Evolutionary conservation across 2,113 vertebrate genomes (phyloP).

Genomic region (Oryzias melastigma): DNA sequence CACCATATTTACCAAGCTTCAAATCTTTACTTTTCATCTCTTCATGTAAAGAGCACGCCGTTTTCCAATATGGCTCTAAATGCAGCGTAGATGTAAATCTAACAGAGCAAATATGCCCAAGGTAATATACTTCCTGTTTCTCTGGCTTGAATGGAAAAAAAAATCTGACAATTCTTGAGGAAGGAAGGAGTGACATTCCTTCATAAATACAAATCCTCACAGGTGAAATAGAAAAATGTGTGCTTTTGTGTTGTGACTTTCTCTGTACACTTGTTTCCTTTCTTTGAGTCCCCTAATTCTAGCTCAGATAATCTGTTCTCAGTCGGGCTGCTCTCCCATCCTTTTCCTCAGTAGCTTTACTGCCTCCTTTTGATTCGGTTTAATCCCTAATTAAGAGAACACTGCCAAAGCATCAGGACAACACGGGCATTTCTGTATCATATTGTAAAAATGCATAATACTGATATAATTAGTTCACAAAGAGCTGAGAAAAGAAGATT

Average conservation of each 20-base stretch:
- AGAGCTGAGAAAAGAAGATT: slow-evolving; percentile 8
- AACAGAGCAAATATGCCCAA: not conserved
- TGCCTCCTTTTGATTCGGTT: slow-evolving; percentile 54
- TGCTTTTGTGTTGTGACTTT: slow-evolving; percentile 30
- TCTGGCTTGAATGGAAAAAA: no score
- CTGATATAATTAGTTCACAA: slow-evolving; percentile 26
- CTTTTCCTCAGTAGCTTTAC: slow-evolving; percentile 48
- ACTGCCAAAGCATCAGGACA: slow-evolving; percentile 44
- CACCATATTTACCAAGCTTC: not conserved
- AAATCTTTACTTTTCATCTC: not conserved
- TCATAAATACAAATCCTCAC: not conserved
- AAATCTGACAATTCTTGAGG: no score
- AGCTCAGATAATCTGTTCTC: slow-evolving; percentile 60
- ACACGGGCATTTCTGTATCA: slow-evolving; percentile 43
- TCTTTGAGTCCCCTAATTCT: slow-evolving; percentile 34
- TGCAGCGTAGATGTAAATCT: slow-evolving; percentile 2
- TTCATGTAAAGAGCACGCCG: not conserved
- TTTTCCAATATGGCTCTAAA: slow-evolving; percentile 4
- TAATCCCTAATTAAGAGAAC: slow-evolving; percentile 62
- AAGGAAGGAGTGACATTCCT: no score
- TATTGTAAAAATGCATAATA: slow-evolving; percentile 27
- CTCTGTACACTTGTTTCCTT: slow-evolving; percentile 26
- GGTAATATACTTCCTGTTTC: not conserved
- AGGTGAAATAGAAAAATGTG: not conserved
- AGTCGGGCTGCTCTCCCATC: slow-evolving; percentile 43